Evolutionary conservation across 1,140 invertebrate genomes (phyloP), one percentile per base, ranked within the genome.

Genomic region (Leptopilina clavipes): DNA sequence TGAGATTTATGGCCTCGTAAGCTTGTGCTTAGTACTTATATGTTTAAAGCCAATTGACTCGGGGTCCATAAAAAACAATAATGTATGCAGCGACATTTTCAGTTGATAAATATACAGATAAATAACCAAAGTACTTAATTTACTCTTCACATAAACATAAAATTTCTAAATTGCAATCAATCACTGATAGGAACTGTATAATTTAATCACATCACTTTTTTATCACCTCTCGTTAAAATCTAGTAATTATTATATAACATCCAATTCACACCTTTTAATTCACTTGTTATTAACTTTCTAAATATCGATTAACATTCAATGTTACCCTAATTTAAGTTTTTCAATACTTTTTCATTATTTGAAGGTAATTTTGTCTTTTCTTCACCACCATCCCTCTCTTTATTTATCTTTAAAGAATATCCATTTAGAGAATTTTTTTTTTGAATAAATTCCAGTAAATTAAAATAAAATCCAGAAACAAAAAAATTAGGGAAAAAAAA

Each of bases 31-130:
- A n/a, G n/a, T n/a, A n/a, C n/a, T n/a, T n/a, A n/a, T n/a, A 56
- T 65, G 56, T 65, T 65, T 65, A 65, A 19, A 65, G 59, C 59
- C 59, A 65, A 65, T 65, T 65, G 59, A 65, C 59, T 65, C 22
- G 59, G n/a, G 19, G 22, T n/a, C 8, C 8, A 40, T 40, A 31
- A 65, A 65, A 65, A 65, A 65, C 12, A 65, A 65, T 59, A 31
- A 65, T 65, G 22, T 65, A 65, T 65, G 59, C 59, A 65, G 31
- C 11, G 22, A 31, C 59, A 1, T 31, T 12, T 19, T 65, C 14
- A 65, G 25, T 65, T 31, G 22, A 19, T 65, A 65, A 65, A 65
- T 65, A 65, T 65, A 31, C 9, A 12, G 3, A 65, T 65, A 65
- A 65, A 37, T 65, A 3, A n/a, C 22, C 22, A 65, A 65, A 65